Base-by-base conservation (phyloP, 1,140 invertebrate species). In the Eulimnadia texana region DNA sequence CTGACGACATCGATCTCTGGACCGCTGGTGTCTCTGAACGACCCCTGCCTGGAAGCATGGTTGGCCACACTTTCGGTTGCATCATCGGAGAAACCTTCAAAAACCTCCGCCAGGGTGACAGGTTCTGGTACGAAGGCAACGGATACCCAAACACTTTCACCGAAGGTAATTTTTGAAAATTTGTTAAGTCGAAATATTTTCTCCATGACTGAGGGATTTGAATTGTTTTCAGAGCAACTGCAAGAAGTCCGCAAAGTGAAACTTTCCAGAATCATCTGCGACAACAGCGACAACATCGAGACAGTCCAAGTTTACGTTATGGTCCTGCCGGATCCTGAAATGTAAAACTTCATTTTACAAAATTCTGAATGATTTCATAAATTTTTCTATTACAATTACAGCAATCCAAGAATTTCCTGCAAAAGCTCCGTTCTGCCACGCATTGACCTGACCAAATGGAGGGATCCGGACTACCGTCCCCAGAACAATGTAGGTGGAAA, bases 361-460 rank as follows among this genome's bases (percentile, higher is more conserved):
- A 28, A n/a, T 3, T 28, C 22, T 29, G 3, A 16, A 25, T 27
- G 27, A 22, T 19, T 60, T 52, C 24, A 13, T 22, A 58, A 42
- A 20, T 16, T 49, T 23, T 28, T 53, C 10, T 20, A 56, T 63
- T 64, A 69, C 66, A 65, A 69, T 78, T 78, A 47, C 70, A 92
- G 88, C 67, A 93, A 92, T 74, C 90, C 90, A 13, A 78, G 90
- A 69, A 88, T 93, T 62, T 86, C 90, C 16, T 93, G 90, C 73
- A 81, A 84, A 72, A 90, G 86, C 70, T 87, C 87, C 52, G 79
- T 92, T 25, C 79, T 93, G 60, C 87, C 89, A 16, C 79, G 81
- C 63, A 87, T 93, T 65, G 89, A 93, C 72, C 80, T 92, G 64
- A 83, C 78, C 64, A 91, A 91, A 72, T 93, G 90, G 90, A 47